Percentiles rank a stretch among this genome's conserved stretches.
phyloP scores from a whole-genome alignment of 2,888 invertebrate species.

The Lampropteryx suffumata region DNA sequence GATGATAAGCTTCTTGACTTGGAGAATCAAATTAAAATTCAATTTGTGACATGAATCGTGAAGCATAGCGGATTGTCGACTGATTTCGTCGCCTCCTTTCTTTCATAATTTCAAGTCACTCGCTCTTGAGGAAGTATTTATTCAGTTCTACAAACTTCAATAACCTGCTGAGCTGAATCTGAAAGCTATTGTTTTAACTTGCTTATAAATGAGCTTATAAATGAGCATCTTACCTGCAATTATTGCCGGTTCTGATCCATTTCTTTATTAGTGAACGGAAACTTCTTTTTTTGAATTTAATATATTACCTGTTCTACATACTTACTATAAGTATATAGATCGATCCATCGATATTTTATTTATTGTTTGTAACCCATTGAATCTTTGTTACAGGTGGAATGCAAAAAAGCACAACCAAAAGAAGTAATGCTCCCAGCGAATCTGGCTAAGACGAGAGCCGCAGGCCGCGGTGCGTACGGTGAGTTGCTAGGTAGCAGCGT shows the following conservation, averaged over 20 bases:
- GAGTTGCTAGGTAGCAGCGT: conserved; percentile 94
- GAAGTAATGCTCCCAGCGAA: conserved; percentile 99
- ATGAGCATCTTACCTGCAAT: conserved; percentile 25
- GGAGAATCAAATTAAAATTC: conserved; percentile 79
- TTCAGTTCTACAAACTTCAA: conserved; percentile 55
- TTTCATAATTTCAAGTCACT: conserved; percentile 71
- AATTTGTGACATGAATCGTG: conserved; percentile 77
- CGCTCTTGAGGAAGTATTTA: conserved; percentile 59
- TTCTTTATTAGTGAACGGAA: background rate
- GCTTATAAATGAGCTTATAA: conserved; percentile 31
- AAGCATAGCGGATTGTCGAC: conserved; percentile 77
- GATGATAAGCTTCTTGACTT: conserved; percentile 77
- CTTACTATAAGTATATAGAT: background rate
- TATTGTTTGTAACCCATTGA: too few species aligned
- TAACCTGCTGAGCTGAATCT: conserved; percentile 19
- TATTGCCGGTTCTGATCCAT: background rate
- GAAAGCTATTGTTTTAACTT: conserved; percentile 27
- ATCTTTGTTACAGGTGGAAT: conserved; percentile 93
- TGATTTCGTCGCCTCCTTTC: conserved; percentile 73
- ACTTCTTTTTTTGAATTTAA: background rate
- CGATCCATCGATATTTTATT: background rate
- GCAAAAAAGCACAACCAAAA: conserved; percentile 99
- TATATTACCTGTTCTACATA: background rate
- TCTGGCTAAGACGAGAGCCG: conserved; percentile 97
- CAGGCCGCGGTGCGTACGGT: conserved; percentile 98